A percentile compares a stretch with the other conserved stretches of the same genome.
phyloP scores from a whole-genome alignment of 2,113 vertebrate genomes.

The human (Homo sapiens) region GRCh38 chrX:70623001-70623500 shows the following conservation, averaged over 20 bases:
- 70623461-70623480: not conserved
- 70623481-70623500: not conserved
- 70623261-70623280: conserved; percentile 39
- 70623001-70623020: not conserved
- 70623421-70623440: not conserved
- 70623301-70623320: conserved; percentile 21
- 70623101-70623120: not conserved
- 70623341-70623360: conserved; percentile 19
- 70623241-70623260: not conserved
- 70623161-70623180: not conserved
- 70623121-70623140: not conserved
- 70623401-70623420: conserved; percentile 27
- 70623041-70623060: conserved; percentile 7
- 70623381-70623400: not conserved
- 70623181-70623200: not conserved
- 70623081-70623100: conserved; percentile 26
- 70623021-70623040: not conserved
- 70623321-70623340: conserved; percentile 38
- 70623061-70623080: not conserved
- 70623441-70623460: conserved; percentile 39
- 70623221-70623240: not conserved
- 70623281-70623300: conserved; percentile 31
- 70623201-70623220: not conserved
- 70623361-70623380: conserved; percentile 17
- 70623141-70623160: not conserved